These are phyloP conservation scores for Pionites leucogaster DNA, from an alignment of 2,113 vertebrate genomes.

Conservation along the genomic window DNA sequence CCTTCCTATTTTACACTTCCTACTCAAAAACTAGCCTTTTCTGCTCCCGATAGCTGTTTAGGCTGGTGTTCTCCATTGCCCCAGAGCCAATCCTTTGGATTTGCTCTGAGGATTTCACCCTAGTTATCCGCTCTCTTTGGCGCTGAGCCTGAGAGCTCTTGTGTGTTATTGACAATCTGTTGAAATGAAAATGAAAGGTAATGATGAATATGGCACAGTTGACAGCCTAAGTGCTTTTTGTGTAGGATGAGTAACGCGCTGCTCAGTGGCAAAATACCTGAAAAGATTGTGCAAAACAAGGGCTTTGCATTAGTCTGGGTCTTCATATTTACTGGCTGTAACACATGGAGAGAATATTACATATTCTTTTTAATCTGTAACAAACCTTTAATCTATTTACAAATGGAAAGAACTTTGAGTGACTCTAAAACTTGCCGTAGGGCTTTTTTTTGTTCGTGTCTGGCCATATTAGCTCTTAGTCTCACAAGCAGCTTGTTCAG, in stretches of 20 bases:
- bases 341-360: rapidly evolving
- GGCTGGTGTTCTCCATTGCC: rapidly evolving
- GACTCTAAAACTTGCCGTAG: neutral
- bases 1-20: neutral
- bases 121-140: neutral
- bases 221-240: neutral
- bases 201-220: neutral
- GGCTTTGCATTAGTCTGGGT: neutral
- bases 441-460: rapidly evolving
- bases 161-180: neutral
- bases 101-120: neutral
- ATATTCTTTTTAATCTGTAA: neutral
- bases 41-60: neutral
- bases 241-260: neutral
- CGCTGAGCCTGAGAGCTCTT: neutral
- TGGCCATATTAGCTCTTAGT: neutral
- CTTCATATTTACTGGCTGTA: neutral
- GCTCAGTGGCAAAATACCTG: neutral
- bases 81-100: neutral
- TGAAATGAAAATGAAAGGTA: slow-evolving; percentile 12
- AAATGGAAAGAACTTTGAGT: neutral
- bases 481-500: neutral
- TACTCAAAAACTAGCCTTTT: neutral
- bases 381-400: neutral
- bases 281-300: neutral